A percentile compares a stretch with the other conserved stretches of the same genome.
Evolutionary conservation across 2,113 vertebrate species (phyloP).

Genomic region (Tinamus guttatus): DNA sequence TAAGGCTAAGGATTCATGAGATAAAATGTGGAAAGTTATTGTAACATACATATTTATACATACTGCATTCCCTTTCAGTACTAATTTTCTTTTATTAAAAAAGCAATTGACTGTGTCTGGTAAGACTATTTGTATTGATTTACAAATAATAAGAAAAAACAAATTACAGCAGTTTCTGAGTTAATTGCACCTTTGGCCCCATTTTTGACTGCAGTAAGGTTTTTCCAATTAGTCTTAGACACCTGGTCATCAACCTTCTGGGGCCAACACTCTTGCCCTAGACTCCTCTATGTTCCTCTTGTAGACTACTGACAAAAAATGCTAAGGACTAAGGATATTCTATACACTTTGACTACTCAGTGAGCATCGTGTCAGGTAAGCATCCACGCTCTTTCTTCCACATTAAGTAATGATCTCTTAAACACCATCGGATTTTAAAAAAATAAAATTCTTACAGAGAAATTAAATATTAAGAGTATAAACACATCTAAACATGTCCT

Average conservation of each 20-base stretch:
- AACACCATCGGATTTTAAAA: not conserved
- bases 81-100: slow-evolving; percentile 59
- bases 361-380: not conserved
- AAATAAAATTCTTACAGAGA: not conserved
- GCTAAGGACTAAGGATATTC: not conserved
- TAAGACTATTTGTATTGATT: slow-evolving; percentile 62
- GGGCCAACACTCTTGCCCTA: slow-evolving; percentile 5
- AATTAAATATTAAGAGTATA: not conserved
- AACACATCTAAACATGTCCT: not conserved
- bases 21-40: not conserved
- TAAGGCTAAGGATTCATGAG: not conserved
- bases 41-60: not conserved
- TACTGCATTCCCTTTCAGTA: slow-evolving; percentile 8
- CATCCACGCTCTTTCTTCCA: not conserved
- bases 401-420: not conserved
- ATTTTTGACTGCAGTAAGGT: slow-evolving; percentile 33
- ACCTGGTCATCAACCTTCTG: slow-evolving; percentile 19
- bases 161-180: slow-evolving; percentile 50
- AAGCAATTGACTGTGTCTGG: slow-evolving; percentile 38
- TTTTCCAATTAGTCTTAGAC: slow-evolving; percentile 36
- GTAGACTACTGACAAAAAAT: slow-evolving; percentile 5
- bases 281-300: not conserved
- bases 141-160: slow-evolving; percentile 49
- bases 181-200: slow-evolving; percentile 59
- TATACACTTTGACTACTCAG: not conserved